Percentiles rank a stretch among this genome's conserved stretches.
Conservation (phyloP, 2,113 vertebrate species). For the Podarcis cretensis region DNA sequence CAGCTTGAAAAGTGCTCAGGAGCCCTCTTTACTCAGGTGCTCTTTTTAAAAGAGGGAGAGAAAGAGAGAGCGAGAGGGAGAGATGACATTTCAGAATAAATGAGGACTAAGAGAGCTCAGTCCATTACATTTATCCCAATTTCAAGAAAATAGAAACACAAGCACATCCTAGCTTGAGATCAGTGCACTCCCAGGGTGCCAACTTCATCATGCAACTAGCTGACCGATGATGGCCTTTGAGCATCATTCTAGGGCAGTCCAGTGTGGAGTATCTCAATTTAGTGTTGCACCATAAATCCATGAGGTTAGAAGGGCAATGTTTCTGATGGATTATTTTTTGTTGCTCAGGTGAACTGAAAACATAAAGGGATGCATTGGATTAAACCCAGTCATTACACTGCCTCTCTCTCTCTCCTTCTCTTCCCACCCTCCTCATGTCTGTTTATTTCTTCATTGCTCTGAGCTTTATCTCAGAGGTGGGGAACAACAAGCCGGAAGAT, state of each 20-base stretch:
- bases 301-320: not conserved
- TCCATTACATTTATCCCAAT: not conserved
- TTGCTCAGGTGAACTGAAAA: not conserved
- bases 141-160: not conserved
- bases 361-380: too few species aligned
- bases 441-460: too few species aligned
- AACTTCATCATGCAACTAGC: not conserved
- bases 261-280: not conserved
- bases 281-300: not conserved
- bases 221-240: not conserved
- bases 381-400: not conserved
- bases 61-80: too few species aligned
- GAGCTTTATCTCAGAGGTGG: too few species aligned
- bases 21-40: not conserved
- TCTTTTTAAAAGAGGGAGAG: not conserved
- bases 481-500: too few species aligned
- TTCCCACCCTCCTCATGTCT: too few species aligned
- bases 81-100: slow-evolving; percentile 12
- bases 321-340: not conserved
- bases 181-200: not conserved
- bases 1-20: slow-evolving; percentile 23
- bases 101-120: not conserved
- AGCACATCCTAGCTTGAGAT: not conserved
- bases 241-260: not conserved
- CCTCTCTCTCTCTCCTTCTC: too few species aligned